These are phyloP conservation scores for Tenrec ecaudatus DNA, from an alignment of 2,113 vertebrate species.

Conservation along the genomic window DNA sequence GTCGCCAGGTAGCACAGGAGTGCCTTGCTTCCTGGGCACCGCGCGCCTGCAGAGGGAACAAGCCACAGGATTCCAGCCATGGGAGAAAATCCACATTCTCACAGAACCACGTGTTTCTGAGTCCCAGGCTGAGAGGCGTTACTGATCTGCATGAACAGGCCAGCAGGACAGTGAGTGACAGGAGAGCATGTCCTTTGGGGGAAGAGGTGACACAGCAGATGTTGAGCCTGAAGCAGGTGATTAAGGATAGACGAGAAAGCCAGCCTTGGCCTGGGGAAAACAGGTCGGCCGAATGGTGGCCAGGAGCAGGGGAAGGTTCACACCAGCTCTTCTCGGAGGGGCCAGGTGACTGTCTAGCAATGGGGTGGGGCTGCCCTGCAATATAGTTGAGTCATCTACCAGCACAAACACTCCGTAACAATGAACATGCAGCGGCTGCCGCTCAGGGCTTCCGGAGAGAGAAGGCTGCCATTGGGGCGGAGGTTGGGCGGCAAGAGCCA, in stretches of 20 bases:
- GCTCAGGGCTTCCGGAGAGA: neutral
- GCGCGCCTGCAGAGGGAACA: neutral
- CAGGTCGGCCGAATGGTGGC: no score
- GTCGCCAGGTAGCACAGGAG: no score
- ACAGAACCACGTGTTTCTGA: neutral
- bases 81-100: neutral
- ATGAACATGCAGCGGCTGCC: neutral
- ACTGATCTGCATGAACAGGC: neutral
- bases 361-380: no score
- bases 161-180: neutral
- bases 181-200: neutral
- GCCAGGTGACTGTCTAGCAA: neutral
- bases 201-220: neutral
- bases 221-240: neutral
- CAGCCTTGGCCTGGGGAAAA: neutral
- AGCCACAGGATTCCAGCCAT: neutral
- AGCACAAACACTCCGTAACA: conserved; percentile 15
- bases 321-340: neutral
- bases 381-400: neutral
- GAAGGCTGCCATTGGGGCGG: neutral
- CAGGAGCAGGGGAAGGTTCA: neutral
- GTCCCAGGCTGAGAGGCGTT: neutral
- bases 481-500: neutral
- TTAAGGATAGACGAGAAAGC: neutral
- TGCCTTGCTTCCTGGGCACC: no score